Evolutionary conservation across 2,888 invertebrate species (phyloP), one percentile per base, ranked within the genome.

Genomic region (Dryomyza anilis): DNA sequence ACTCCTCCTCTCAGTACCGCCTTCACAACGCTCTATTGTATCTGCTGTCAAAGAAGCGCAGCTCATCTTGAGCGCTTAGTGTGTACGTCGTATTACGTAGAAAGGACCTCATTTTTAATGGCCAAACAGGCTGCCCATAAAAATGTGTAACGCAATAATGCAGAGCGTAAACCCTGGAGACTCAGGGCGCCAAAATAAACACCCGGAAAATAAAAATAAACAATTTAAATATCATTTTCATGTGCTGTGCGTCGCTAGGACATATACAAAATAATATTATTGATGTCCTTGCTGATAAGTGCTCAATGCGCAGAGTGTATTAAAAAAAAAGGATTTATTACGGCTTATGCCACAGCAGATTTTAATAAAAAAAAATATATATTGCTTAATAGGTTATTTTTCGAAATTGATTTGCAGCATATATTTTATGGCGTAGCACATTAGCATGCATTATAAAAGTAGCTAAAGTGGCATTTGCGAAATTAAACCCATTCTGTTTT

Each of bases 261-360:
- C 33, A 33, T 12, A 7, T 12, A 12, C 33, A 33, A 8, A 33
- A 33, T 33, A 33, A 8, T 33, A 46, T 46, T 46, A 46, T 46
- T 46, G 46, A 46, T 46, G 46, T 46, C 46, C 46, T 46, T 46
- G 46, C n/a, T 10, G 21, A 46, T 46, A 46, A 46, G 46, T 46
- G 46, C 2, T 1, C 16, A 16, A 12, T 16, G 14, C 16, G 46
- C 46, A 21, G 19, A 46, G 46, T 46, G 2, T 46, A 46, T 46
- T 46, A 46, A 21, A 46, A 21, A 46, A 46, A 46, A 10, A 5
- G 21, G 12, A 19, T 46, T 46, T 19, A 19, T 46, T 46, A 33
- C 33, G 33, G 33, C n/a, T n/a, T n/a, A n/a, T n/a, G n/a, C n/a
- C n/a, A n/a, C n/a, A n/a, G n/a, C n/a, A n/a, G n/a, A n/a, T n/a